phyloP scores from a whole-genome alignment of 2,888 invertebrate species.

The Epistrophe eligans region DNA sequence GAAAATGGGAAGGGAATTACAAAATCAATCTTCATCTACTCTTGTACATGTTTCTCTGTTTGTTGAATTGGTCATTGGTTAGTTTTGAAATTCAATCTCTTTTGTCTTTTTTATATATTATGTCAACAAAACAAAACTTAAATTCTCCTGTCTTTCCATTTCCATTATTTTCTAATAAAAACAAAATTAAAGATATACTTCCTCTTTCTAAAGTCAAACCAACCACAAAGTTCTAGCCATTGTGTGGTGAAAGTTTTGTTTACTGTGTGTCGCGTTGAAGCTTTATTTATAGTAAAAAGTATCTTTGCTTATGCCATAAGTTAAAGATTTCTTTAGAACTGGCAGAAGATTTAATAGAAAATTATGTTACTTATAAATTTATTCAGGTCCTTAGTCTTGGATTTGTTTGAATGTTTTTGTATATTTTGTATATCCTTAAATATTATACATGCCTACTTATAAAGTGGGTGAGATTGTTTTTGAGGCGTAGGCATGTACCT shows the following conservation, averaged over 20 bases:
- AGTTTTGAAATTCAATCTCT: constrained; percentile 26
- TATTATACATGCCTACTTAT: not conserved
- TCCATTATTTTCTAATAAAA: constrained; percentile 15
- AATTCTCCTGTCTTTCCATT: constrained; percentile 23
- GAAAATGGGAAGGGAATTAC: not conserved
- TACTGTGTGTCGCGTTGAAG: constrained; percentile 6
- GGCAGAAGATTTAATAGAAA: constrained; percentile 1
- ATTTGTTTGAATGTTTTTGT: constrained; percentile 23
- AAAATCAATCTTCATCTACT: constrained; percentile 29
- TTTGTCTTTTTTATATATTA: constrained; percentile 3
- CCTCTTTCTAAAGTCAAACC: not conserved
- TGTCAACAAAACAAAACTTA: constrained; percentile 34
- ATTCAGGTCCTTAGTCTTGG: constrained; percentile 8
- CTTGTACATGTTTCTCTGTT: not conserved
- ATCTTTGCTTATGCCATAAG: not conserved
- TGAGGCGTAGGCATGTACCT: not conserved
- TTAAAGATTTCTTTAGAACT: not conserved
- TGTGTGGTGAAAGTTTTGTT: not conserved
- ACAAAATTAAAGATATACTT: constrained; percentile 2
- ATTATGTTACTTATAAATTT: constrained; percentile 14
- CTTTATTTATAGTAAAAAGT: not conserved
- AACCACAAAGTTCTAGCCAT: constrained; percentile 1
- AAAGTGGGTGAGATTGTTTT: not conserved
- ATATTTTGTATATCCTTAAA: not conserved
- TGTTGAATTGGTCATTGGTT: not conserved